Evolutionary conservation across 2,797 vertebrate species (phyloP).

Genomic region (Scomberomorus guttatus): DNA sequence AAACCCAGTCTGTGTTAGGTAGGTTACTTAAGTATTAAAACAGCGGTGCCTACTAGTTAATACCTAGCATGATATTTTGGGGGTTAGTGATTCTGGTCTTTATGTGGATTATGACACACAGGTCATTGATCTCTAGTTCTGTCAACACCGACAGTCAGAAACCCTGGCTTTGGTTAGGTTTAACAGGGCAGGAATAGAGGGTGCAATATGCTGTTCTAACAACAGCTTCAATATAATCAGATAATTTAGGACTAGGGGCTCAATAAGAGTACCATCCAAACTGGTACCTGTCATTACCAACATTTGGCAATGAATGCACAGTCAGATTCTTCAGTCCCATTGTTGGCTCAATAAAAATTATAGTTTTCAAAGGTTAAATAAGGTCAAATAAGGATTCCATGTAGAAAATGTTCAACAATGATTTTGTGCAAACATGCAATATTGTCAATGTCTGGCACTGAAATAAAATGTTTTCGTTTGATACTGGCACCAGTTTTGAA

Average conservation of each 20-base stretch:
- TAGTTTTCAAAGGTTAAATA: not conserved
- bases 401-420: not conserved
- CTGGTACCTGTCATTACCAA: not conserved
- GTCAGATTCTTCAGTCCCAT: not conserved
- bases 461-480: not conserved
- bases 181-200: not conserved
- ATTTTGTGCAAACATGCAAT: not conserved
- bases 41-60: not conserved
- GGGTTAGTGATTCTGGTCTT: not conserved
- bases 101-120: conserved; percentile 19
- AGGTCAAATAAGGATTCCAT: not conserved
- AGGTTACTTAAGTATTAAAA: not conserved
- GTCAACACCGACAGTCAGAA: conserved; percentile 38
- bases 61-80: not conserved
- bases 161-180: not conserved
- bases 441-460: not conserved
- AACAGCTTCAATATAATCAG: not conserved
- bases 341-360: not conserved
- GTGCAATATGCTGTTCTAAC: not conserved
- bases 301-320: not conserved
- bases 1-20: not conserved
- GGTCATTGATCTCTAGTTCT: conserved; percentile 51
- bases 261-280: not conserved
- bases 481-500: no score
- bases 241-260: not conserved